phyloP scores from a whole-genome alignment of 2,797 vertebrate species.

The Phoxinus dragarum region DNA sequence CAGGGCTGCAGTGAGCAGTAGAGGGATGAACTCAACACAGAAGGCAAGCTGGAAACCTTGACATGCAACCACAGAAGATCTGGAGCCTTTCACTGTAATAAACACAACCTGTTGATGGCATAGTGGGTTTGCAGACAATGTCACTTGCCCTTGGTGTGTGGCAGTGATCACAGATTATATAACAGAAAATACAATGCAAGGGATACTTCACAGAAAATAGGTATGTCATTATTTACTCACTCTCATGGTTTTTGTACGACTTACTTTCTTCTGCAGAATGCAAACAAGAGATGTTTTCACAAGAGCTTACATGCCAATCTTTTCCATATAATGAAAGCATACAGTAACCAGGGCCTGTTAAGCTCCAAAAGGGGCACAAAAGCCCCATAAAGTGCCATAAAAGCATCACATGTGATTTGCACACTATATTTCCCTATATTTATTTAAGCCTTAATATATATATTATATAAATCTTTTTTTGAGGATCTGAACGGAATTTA shows the following conservation, averaged over 20 bases:
- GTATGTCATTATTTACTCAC: not conserved
- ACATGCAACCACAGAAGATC: constrained; percentile 25
- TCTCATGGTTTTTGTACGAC: not conserved
- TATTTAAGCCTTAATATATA: too few relatives aligned
- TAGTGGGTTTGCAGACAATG: not conserved
- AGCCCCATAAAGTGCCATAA: too few relatives aligned
- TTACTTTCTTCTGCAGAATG: not conserved
- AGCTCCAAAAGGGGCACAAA: too few relatives aligned
- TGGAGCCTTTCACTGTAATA: constrained; percentile 49
- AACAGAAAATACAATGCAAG: not conserved
- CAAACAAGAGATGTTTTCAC: not conserved
- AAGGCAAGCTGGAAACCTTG: constrained; percentile 29
- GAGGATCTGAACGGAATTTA: not conserved
- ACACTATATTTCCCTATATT: too few relatives aligned
- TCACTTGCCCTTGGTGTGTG: not conserved
- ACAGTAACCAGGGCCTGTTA: too few relatives aligned
- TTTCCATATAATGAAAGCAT: not conserved
- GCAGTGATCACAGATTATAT: constrained; percentile 17
- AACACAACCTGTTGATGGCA: constrained; percentile 24
- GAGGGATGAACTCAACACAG: constrained; percentile 20
- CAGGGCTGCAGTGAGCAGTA: constrained; percentile 42
- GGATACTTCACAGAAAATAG: not conserved
- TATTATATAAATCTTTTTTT: too few relatives aligned
- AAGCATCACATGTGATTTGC: not conserved
- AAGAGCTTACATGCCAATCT: not conserved